These are phyloP conservation scores for Stegodyphus mimosarum DNA, from an alignment of 1,140 invertebrate species.

Conservation along the genomic window DNA sequence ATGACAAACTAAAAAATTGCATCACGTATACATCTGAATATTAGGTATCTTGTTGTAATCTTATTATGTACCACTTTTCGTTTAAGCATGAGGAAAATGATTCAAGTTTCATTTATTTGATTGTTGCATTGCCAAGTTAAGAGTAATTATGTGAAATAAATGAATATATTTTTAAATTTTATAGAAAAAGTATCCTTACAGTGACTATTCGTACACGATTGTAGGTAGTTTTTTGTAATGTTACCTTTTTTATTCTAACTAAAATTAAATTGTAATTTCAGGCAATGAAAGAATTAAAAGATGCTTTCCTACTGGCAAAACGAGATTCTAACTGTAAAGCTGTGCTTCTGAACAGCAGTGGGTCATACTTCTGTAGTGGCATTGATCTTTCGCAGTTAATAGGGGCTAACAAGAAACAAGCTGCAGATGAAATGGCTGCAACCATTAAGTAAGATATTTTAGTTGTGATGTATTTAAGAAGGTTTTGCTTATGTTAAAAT, in stretches of 20 bases:
- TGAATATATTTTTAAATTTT: neutral
- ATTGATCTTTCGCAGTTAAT: constrained; percentile 77
- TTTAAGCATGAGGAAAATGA: no score
- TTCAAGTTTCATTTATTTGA: no score
- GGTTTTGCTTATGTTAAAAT: no score
- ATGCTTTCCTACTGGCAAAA: constrained; percentile 72
- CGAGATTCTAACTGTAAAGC: constrained; percentile 75
- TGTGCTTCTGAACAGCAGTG: constrained; percentile 74
- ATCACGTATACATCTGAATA: neutral
- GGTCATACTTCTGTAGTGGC: constrained; percentile 78
- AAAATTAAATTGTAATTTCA: constrained; percentile 64
- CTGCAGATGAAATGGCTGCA: constrained; percentile 73
- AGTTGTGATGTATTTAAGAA: neutral
- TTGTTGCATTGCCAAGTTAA: neutral
- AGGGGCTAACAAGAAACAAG: constrained; percentile 73
- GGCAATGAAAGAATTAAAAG: constrained; percentile 72
- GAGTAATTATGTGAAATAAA: neutral
- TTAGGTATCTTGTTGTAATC: no score
- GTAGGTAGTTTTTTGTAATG: no score
- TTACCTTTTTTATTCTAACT: neutral
- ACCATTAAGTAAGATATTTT: constrained; percentile 73
- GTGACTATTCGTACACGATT: neutral
- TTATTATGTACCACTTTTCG: no score
- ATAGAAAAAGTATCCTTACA: neutral
- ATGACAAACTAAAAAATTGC: neutral